A percentile compares a stretch with the other conserved stretches of the same genome.
Evolutionary conservation across 2,888 invertebrate species (phyloP).

Genomic region (Noctua comes): DNA sequence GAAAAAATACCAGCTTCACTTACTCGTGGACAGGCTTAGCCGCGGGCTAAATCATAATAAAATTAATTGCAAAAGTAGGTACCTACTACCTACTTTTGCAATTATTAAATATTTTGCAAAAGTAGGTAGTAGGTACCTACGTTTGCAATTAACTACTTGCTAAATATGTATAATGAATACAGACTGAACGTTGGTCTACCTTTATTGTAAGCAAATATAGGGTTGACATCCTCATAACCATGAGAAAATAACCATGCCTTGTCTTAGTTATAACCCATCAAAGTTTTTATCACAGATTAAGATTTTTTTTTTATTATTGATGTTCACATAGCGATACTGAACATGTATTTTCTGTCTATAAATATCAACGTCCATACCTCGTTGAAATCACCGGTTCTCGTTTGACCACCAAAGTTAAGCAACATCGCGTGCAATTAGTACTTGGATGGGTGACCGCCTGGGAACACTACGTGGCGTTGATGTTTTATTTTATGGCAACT

Average conservation of each 20-base stretch:
- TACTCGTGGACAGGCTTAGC: no score
- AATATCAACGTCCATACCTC: no score
- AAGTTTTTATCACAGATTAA: neutral
- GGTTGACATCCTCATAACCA: neutral
- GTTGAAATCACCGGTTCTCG: no score
- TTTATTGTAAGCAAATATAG: slow-evolving; percentile 20
- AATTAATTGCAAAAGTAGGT: neutral
- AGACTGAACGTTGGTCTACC: neutral
- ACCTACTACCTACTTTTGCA: no score
- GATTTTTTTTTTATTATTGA: neutral
- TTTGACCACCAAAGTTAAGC: slow-evolving; percentile 87
- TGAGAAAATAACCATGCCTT: neutral
- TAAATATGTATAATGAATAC: neutral
- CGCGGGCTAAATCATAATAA: no score
- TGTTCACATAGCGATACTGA: slow-evolving; percentile 5
- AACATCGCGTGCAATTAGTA: slow-evolving; percentile 85
- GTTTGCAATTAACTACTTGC: no score
- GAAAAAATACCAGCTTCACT: neutral
- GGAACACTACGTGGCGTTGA: no score
- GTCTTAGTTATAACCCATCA: neutral
- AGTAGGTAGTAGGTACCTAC: neutral
- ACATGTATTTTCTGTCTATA: neutral
- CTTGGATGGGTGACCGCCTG: slow-evolving; percentile 86
- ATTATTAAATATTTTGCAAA: no score
- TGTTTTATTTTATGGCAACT: no score